A percentile compares a stretch with the other conserved stretches of the same genome.
These are phyloP conservation scores for Altica lythri DNA, from an alignment of 2,888 invertebrate genomes.

Conservation along the genomic window DNA sequence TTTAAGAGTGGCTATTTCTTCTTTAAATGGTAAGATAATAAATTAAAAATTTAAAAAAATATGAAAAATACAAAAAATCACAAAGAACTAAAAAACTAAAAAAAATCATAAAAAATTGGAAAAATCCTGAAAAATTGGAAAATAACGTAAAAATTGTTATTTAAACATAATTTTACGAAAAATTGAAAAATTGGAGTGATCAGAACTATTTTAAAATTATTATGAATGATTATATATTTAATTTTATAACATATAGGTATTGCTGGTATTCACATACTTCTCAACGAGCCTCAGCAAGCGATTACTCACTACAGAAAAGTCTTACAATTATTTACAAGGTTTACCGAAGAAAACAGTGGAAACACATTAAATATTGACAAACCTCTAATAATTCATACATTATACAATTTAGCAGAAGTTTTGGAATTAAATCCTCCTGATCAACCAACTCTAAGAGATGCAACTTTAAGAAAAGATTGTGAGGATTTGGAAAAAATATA, in stretches of 20 bases:
- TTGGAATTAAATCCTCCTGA: slow-evolving; percentile 51
- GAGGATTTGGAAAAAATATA: slow-evolving; percentile 63
- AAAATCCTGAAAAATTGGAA: too few species aligned
- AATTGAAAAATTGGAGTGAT: too few species aligned
- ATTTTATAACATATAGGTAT: slow-evolving; percentile 58
- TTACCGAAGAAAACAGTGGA: slow-evolving; percentile 54
- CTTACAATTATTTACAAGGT: slow-evolving; percentile 57
- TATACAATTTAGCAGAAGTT: slow-evolving; percentile 67
- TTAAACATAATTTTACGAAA: too few species aligned
- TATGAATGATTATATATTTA: too few species aligned
- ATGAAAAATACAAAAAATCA: too few species aligned
- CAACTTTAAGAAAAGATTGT: slow-evolving; percentile 58
- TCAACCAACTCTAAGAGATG: slow-evolving; percentile 61
- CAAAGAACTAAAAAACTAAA: too few species aligned
- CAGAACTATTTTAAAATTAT: too few species aligned
- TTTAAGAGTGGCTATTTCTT: slow-evolving; percentile 65
- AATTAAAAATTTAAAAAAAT: not conserved
- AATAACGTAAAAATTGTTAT: too few species aligned
- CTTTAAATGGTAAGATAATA: slow-evolving; percentile 64
- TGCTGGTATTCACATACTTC: slow-evolving; percentile 67
- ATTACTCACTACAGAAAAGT: slow-evolving; percentile 67
- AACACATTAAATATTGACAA: slow-evolving; percentile 64
- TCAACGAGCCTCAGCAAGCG: slow-evolving; percentile 60
- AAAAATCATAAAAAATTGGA: too few species aligned
- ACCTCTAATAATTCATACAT: slow-evolving; percentile 68